A percentile compares a stretch with the other conserved stretches of the same genome.
These are phyloP conservation scores for Takifugu rubripes DNA, from an alignment of 2,797 vertebrate species.

Conservation along the genomic window DNA sequence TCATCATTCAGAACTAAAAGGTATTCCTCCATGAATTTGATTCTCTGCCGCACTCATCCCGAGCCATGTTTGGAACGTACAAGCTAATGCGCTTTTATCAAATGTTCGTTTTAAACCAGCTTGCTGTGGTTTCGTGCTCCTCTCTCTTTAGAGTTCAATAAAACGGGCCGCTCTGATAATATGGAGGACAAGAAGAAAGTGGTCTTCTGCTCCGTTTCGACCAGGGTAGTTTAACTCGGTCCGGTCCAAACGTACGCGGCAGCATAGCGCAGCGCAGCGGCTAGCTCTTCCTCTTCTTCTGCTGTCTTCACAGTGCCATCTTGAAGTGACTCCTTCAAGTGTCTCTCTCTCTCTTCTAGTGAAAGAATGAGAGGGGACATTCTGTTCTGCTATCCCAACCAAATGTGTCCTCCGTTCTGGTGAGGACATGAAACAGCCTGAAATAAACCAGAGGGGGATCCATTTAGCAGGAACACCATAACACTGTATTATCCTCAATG, in stretches of 20 bases:
- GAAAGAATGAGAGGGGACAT: constrained; percentile 40
- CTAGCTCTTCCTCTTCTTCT: constrained; percentile 13
- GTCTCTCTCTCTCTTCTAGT: constrained; percentile 1
- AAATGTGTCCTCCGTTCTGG: constrained; percentile 32
- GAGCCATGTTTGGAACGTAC: no score
- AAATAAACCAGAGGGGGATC: constrained; percentile 1
- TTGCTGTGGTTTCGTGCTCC: neutral
- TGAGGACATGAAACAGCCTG: constrained; percentile 24
- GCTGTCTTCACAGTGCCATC: constrained; percentile 12
- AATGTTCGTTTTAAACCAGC: no score
- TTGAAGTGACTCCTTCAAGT: constrained; percentile 11
- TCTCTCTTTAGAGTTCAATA: neutral
- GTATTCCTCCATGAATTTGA: no score
- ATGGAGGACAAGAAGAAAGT: neutral
- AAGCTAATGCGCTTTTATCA: no score
- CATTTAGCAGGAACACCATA: neutral
- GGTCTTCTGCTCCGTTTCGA: constrained; percentile 11
- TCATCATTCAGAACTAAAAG: no score
- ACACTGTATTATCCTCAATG: no score
- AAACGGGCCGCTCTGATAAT: neutral
- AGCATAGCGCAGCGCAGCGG: no score
- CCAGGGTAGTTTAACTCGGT: neutral
- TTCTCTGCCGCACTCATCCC: no score
- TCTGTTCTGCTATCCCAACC: constrained; percentile 38
- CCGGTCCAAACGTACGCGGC: no score